Percentiles rank a stretch among this genome's conserved stretches.
phyloP scores from a whole-genome alignment of 1,140 invertebrate genomes.

The Heliothis virescens region DNA sequence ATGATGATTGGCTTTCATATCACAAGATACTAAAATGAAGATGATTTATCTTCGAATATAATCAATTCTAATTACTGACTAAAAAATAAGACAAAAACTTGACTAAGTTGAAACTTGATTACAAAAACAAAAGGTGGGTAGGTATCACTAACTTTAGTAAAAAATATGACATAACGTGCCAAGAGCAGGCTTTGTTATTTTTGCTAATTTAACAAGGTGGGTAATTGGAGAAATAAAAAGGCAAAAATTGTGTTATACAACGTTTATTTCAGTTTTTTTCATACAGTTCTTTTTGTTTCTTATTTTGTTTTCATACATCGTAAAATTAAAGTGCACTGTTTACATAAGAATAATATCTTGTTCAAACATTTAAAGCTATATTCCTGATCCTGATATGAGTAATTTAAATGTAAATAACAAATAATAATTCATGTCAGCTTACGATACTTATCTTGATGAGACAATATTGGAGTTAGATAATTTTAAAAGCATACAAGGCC shows the following conservation, averaged over 20 bases:
- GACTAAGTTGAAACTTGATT: too few species aligned
- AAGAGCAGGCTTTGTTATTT: background rate
- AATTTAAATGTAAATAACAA: conserved; percentile 21
- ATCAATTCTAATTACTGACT: too few species aligned
- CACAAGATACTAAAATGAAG: too few species aligned
- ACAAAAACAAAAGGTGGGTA: too few species aligned
- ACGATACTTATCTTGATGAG: conserved; percentile 29
- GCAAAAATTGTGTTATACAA: conserved; percentile 34
- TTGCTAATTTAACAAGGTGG: conserved; percentile 7
- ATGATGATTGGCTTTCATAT: too few species aligned
- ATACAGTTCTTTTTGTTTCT: background rate
- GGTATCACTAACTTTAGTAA: too few species aligned
- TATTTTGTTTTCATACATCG: too few species aligned
- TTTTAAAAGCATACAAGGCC: conserved; percentile 45
- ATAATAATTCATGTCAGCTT: conserved; percentile 12
- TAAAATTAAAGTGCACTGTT: too few species aligned
- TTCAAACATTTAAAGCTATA: conserved; percentile 2
- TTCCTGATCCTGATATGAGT: conserved; percentile 16
- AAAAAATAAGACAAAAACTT: too few species aligned
- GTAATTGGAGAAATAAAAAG: conserved; percentile 43
- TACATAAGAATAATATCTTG: too few species aligned
- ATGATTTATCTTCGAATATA: too few species aligned
- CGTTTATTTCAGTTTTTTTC: conserved; percentile 30
- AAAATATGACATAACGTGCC: too few species aligned
- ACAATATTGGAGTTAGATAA: conserved; percentile 38